Conservation (phyloP, 2,888 invertebrate species). For the Apodemia duryi region DNA sequence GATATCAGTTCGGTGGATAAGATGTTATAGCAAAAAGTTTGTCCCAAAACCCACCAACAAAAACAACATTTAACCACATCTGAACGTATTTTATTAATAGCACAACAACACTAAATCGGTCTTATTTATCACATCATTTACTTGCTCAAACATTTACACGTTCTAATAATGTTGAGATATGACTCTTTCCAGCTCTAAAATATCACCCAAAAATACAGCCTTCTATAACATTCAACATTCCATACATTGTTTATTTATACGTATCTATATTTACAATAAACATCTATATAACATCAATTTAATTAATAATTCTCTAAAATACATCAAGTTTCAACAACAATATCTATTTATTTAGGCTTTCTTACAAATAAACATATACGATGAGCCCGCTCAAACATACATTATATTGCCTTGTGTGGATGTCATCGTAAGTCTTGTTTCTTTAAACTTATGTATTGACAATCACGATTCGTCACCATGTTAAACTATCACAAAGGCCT, state of each 20-base stretch:
- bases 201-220: slow-evolving; percentile 79
- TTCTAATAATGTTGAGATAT: slow-evolving; percentile 67
- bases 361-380: slow-evolving; percentile 52
- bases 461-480: slow-evolving; percentile 15
- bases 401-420: slow-evolving; percentile 46
- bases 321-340: slow-evolving; percentile 76
- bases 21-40: too few relatives aligned
- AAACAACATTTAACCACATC: slow-evolving; percentile 54
- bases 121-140: slow-evolving; percentile 70
- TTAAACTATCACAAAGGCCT: not conserved
- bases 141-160: slow-evolving; percentile 43
- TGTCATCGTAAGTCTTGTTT: slow-evolving; percentile 25
- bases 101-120: slow-evolving; percentile 76
- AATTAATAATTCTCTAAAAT: slow-evolving; percentile 77
- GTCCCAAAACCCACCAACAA: slow-evolving; percentile 18
- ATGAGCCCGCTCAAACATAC: slow-evolving; percentile 35
- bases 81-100: slow-evolving; percentile 77
- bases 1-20: too few relatives aligned
- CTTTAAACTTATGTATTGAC: slow-evolving; percentile 10
- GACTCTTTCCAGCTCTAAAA: slow-evolving; percentile 64
- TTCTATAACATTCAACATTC: slow-evolving; percentile 70
- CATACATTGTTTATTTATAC: slow-evolving; percentile 55
- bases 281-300: slow-evolving; percentile 79
- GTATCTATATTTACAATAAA: slow-evolving; percentile 72
- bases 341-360: slow-evolving; percentile 59